Evolutionary conservation across 2,113 vertebrate species (phyloP).

Genomic region (Chaenocephalus aceratus): DNA sequence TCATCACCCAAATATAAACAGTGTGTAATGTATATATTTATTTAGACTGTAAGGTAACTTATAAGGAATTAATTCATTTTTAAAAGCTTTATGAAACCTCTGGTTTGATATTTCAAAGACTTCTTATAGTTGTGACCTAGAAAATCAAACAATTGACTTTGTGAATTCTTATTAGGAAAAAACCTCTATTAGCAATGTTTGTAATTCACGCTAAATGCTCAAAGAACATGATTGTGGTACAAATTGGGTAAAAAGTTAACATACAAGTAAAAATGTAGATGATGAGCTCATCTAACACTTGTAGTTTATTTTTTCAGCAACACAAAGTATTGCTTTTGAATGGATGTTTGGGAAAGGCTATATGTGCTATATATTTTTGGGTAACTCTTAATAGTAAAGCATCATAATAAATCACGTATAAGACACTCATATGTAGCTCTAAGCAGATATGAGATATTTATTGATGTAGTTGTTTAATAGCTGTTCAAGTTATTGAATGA

Average conservation of each 20-base stretch:
- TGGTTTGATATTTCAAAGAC: neutral
- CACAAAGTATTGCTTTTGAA: neutral
- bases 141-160: neutral
- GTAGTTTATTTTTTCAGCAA: neutral
- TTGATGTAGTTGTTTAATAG: neutral
- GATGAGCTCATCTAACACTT: neutral
- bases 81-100: neutral
- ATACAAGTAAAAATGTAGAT: neutral
- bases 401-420: too few relatives aligned
- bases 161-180: neutral
- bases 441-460: neutral
- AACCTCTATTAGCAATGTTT: neutral
- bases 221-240: neutral
- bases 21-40: neutral
- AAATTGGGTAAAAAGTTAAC: neutral
- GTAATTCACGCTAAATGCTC: neutral
- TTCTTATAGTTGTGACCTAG: too few relatives aligned
- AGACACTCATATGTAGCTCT: too few relatives aligned
- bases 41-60: too few relatives aligned
- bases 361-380: too few relatives aligned
- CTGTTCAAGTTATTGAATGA: neutral
- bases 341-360: too few relatives aligned
- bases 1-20: constrained; percentile 1
- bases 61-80: too few relatives aligned
- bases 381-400: too few relatives aligned